Base-by-base conservation (phyloP, 2,113 vertebrate genomes). In the Drymodes brunneopygia region DNA sequence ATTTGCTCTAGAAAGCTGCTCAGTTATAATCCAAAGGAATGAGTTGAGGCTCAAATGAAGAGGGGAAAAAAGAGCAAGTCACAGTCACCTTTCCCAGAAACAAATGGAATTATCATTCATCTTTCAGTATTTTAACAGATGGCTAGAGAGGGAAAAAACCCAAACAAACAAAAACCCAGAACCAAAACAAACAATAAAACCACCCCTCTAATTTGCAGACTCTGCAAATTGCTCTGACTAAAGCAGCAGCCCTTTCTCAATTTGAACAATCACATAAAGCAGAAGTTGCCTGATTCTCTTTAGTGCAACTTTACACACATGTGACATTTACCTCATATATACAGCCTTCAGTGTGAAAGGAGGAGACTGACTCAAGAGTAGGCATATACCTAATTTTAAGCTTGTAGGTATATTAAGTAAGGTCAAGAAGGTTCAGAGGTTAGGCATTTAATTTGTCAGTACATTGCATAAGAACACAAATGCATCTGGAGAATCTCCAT, bases 251-350 rank as follows among this genome's bases (percentile, higher is more conserved):
- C 61, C 23, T 40, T 40, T 62, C 65, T 19, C 9, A 3, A 24
- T 25, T 54, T 71, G 25, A 25, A 3, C 25, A 33, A 9, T 35
- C 58, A 7, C n/a, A 65, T 35, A 75, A 47, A 74, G 24, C 19
- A 79, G 13, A 74, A 89, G 7, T 23, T 69, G 20, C 45, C 15
- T 15, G 17, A 87, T 36, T 11, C 15, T 24, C 24, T 48, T 15
- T 6, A 67, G 31, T 21, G 9, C 4, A 67, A 23, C 12, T 73
- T 40, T 3, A 66, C 6, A 65, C 8, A 47, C 1, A 16, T 4
- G 1, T 36, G 17, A 42, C 1, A 2, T 35, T 66, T 23, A 11
- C 18, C 10, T 50, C 21, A 1, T 33, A 28, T 6, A 14, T 3
- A 50, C 11, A 21, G 10, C 21, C 13, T 45, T 40, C 35, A 10